Evolutionary conservation across 2,888 invertebrate species (phyloP).

Genomic region (Limenitis camilla): DNA sequence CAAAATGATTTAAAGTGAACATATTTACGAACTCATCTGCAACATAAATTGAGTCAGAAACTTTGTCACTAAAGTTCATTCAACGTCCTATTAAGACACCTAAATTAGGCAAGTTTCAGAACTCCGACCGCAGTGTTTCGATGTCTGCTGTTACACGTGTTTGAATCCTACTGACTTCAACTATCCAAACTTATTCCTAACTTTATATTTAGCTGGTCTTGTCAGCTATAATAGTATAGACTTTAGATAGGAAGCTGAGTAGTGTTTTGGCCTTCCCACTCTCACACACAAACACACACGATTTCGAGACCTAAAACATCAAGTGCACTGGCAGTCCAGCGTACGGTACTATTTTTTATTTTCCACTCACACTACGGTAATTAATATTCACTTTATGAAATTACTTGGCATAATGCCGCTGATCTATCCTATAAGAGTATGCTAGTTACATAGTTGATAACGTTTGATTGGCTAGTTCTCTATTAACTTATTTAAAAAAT

Average conservation of each 20-base stretch:
- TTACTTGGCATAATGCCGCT: no score
- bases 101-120: constrained; percentile 5
- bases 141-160: constrained; percentile 2
- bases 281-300: no score
- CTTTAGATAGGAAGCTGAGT: neutral
- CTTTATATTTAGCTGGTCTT: neutral
- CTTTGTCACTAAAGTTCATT: constrained; percentile 10
- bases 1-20: neutral
- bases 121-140: constrained; percentile 4
- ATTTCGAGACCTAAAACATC: no score
- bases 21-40: constrained; percentile 5
- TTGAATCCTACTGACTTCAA: constrained; percentile 8
- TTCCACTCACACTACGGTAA: no score
- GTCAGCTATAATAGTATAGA: neutral
- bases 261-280: no score
- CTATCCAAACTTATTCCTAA: neutral
- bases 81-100: constrained; percentile 7
- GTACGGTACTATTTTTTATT: no score
- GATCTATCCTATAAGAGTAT: no score
- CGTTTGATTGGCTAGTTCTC: no score
- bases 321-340: no score
- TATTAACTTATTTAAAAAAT: no score
- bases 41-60: constrained; percentile 8
- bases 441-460: no score
- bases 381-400: no score